A percentile compares a stretch with the other conserved stretches of the same genome.
These are phyloP conservation scores for Ophioninae sp. DNA, from an alignment of 2,888 invertebrate species.

Conservation along the genomic window DNA sequence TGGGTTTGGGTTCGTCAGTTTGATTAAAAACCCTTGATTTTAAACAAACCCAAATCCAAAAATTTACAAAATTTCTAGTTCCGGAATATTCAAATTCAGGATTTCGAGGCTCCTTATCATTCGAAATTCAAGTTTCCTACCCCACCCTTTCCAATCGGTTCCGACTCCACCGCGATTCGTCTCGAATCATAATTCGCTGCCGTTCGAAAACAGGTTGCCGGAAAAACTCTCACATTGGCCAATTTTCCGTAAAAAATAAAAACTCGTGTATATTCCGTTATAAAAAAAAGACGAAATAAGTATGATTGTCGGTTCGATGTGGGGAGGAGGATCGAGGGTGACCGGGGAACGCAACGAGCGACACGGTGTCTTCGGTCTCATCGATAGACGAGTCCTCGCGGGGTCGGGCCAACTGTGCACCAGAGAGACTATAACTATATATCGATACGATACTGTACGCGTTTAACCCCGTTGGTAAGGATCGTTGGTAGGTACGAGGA, in stretches of 20 bases:
- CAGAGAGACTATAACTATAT: no score
- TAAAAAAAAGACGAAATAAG: neutral
- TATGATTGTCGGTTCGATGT: neutral
- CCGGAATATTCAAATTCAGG: no score
- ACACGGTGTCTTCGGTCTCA: neutral
- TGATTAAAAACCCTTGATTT: no score
- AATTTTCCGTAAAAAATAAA: neutral
- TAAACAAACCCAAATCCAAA: no score
- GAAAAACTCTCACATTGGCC: neutral
- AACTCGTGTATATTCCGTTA: neutral
- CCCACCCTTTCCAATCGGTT: conserved; percentile 5
- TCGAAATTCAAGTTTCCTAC: no score
- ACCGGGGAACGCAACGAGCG: neutral
- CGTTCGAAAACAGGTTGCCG: no score
- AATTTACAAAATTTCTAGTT: no score
- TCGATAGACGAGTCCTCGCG: neutral
- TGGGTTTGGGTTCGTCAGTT: no score
- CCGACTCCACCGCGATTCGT: conserved; percentile 6
- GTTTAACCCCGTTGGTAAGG: conserved; percentile 34
- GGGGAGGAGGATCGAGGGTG: neutral
- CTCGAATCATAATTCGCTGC: no score
- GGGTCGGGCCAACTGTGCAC: neutral
- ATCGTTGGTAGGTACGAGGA: conserved; percentile 59
- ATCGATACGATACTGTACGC: neutral
- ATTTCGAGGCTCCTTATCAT: no score